Base-by-base conservation (phyloP, 2,888 invertebrate species). In the Melangyna quadrimaculata region DNA sequence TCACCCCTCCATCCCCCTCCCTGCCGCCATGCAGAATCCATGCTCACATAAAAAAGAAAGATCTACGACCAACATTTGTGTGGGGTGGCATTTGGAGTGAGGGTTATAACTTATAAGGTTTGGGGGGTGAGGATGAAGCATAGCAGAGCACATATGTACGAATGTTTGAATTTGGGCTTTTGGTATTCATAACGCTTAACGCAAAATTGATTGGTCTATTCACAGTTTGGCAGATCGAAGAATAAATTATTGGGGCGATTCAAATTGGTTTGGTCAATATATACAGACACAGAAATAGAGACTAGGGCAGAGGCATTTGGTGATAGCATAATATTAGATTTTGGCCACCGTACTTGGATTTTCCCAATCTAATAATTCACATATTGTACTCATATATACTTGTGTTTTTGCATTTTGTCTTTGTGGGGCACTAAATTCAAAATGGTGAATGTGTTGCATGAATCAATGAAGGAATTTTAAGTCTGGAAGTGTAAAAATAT, bases 161-260 rank as follows among this genome's bases (percentile, higher is more conserved):
- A 45, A 73, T 63, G 55, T 63, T 61, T 65, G 48, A 37, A 78
- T 78, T 70, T 78, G 40, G 63, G 65, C 51, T 65, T 81, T 86
- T 86, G 80, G 86, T 81, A 86, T 86, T 86, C 86, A 81, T 86
- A 86, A 81, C 86, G 86, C 77, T 73, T 81, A 86, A 86, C 86
- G 81, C 77, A 70, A 48, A 78, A 86, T 86, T 86, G 86, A 86
- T 86, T 86, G 86, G 86, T 78, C 86, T 81, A 86, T 86, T 86
- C 86, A 81, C 80, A 86, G 73, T 81, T 86, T 86, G 77, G 80
- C 73, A 78, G 86, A 81, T 81, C 86, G 77, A 69, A 81, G 70
- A 63, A 86, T 81, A 81, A 73, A 81, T 86, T 78, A 63, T 48
- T 81, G 72, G 83, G 74, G 73, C 73, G 78, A 74, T 78, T 78